Base-by-base conservation (phyloP, 2,888 invertebrate genomes). In the Cantharis rufa region DNA sequence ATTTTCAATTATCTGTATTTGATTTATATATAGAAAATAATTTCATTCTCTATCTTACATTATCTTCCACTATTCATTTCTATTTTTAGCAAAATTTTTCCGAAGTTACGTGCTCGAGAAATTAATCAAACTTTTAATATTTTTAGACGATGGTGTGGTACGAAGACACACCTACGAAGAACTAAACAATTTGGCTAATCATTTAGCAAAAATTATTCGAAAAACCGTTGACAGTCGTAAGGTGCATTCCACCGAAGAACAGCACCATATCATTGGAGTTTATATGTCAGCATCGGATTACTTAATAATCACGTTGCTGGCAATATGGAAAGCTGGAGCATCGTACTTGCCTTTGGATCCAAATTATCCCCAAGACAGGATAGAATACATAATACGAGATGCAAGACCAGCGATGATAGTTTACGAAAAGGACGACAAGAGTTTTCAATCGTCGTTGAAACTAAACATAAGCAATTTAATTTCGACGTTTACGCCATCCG, bases 341-440 rank as follows among this genome's bases (percentile, higher is more conserved):
- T 94, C 96, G 0, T 97, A 96, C 87, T 89, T 96, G 71, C 96
- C 96, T 0, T 89, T 97, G 82, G 96, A 96, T 85, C 92, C 93
- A 0, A 91, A 90, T 61, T 91, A 91, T 81, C 96, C 96, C 0
- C 91, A 90, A 24, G 91, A 91, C 2, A 90, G 96, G 81, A 91
- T 96, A 66, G 90, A 92, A 16, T 95, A 95, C 83, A 96, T 96
- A 72, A 86, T 96, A 13, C 88, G 90, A 16, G 96, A 96, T 85
- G 91, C 95, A 0, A 90, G 91, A 78, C 96, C 96, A 0, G 89
- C 92, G 0, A 85, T 94, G 15, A 88, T 93, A 0, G 89, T 96
- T 73, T 91, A 92, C 75, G 95, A 95, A 82, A 90, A 89, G 83
- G 91, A 91, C 92, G 48, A 48, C 7, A n/a, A 48, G 9, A 48